Percentiles rank a stretch among this genome's conserved stretches.
These are phyloP conservation scores for Drosophila ezoana DNA, from an alignment of 2,888 invertebrate genomes.

Conservation along the genomic window DNA sequence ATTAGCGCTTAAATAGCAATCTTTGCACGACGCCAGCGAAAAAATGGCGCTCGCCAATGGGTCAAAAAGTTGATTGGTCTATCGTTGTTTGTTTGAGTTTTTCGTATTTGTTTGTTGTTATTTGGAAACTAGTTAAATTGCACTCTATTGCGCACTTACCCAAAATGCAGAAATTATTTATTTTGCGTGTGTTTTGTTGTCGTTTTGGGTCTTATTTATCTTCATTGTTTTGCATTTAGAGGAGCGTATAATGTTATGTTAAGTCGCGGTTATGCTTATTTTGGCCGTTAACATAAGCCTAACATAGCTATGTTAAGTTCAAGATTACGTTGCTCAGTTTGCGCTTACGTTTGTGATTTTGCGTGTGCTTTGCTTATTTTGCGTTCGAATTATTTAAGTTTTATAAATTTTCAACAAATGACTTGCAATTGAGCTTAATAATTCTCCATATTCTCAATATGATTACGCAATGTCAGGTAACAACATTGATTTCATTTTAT, in stretches of 20 bases:
- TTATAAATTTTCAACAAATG: neutral
- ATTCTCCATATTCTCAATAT: neutral
- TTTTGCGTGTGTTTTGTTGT: conserved; percentile 37
- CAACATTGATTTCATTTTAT: no score
- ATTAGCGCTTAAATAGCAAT: conserved; percentile 21
- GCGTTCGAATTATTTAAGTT: neutral
- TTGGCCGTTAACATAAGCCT: conserved; percentile 14
- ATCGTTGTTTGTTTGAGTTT: neutral
- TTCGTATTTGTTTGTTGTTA: neutral
- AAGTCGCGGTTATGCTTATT: conserved; percentile 33
- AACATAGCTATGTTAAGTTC: conserved; percentile 22
- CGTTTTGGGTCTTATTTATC: conserved; percentile 41
- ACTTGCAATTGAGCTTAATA: neutral
- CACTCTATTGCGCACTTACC: conserved; percentile 31
- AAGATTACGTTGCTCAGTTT: conserved; percentile 12
- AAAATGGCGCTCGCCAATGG: conserved; percentile 59
- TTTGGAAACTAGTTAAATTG: neutral
- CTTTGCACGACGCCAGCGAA: conserved; percentile 52
- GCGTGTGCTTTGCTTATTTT: conserved; percentile 8
- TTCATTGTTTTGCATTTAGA: conserved; percentile 51
- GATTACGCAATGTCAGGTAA: neutral
- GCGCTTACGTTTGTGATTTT: conserved; percentile 27
- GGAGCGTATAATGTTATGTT: conserved; percentile 43
- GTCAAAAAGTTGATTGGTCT: conserved; percentile 18
- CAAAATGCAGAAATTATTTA: conserved; percentile 31